phyloP scores from a whole-genome alignment of 2,113 vertebrate genomes.

The Heptranchias perlo region DNA sequence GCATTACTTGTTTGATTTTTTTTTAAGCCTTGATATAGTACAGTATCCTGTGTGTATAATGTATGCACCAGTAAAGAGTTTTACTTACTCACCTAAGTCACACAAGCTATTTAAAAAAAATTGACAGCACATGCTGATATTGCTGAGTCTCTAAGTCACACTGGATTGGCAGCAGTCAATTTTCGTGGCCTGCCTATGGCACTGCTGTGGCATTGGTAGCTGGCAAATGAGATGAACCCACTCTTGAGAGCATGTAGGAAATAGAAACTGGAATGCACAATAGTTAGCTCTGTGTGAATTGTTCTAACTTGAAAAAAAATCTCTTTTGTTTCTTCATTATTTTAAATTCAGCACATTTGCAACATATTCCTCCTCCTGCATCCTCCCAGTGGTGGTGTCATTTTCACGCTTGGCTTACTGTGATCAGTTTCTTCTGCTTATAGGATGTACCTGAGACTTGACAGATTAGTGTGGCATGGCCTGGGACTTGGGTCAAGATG shows the following conservation, averaged over 20 bases:
- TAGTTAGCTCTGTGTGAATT: not conserved
- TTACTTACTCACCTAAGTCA: not conserved
- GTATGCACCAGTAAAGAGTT: conserved; percentile 15
- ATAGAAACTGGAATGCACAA: not conserved
- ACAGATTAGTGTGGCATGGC: not conserved
- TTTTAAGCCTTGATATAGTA: not conserved
- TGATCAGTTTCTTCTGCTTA: not conserved
- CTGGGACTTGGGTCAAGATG: not conserved
- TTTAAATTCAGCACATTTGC: not conserved
- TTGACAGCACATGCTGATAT: not conserved
- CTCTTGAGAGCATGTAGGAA: not conserved
- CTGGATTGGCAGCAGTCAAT: not conserved
- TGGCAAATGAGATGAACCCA: not conserved
- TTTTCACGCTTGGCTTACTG: not conserved
- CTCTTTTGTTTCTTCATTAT: not conserved
- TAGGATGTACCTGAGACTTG: not conserved
- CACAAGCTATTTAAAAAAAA: conserved; percentile 15
- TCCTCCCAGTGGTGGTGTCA: not conserved
- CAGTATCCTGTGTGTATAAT: conserved; percentile 18
- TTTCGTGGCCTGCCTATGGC: not conserved
- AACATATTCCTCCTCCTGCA: not conserved
- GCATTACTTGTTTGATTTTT: conserved; percentile 15
- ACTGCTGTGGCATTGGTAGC: not conserved
- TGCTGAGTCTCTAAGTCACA: not conserved
- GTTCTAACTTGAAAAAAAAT: not conserved